Conservation (phyloP, 2,113 vertebrate species). For the Lophotis ruficrista region DNA sequence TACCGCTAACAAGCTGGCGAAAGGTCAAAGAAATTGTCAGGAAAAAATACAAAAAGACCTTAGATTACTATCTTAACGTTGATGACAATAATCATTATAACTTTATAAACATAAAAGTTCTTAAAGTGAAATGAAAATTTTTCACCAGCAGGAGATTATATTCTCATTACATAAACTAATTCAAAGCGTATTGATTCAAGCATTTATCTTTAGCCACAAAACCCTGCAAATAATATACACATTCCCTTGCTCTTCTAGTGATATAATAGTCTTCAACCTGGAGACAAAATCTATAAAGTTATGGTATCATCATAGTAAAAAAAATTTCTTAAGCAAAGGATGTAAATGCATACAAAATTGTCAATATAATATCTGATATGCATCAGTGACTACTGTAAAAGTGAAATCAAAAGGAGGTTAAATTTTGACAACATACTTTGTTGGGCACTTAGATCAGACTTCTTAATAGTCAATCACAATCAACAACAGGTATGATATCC, state of each 20-base stretch:
- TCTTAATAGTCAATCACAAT: conserved; percentile 10
- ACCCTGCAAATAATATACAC: background rate
- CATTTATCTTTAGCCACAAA: background rate
- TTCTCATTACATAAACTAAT: background rate
- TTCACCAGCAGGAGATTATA: background rate
- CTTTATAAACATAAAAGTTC: background rate
- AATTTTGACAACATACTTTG: background rate
- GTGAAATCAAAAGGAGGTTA: conserved; percentile 13
- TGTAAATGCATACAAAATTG: background rate
- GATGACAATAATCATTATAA: background rate
- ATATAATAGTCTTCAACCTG: background rate
- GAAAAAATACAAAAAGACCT: background rate
- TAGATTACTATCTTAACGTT: background rate
- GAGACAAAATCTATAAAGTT: background rate
- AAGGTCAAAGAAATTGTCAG: background rate
- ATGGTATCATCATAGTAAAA: background rate
- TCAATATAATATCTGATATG: background rate
- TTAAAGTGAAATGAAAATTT: background rate
- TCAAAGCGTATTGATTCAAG: background rate
- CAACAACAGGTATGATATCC: conserved; percentile 12
- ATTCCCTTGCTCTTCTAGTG: background rate
- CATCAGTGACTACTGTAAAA: background rate
- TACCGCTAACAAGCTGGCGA: background rate
- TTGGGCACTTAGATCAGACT: background rate
- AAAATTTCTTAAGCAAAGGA: background rate